phyloP scores from a whole-genome alignment of 2,888 invertebrate species.

The Andrena bicolor region DNA sequence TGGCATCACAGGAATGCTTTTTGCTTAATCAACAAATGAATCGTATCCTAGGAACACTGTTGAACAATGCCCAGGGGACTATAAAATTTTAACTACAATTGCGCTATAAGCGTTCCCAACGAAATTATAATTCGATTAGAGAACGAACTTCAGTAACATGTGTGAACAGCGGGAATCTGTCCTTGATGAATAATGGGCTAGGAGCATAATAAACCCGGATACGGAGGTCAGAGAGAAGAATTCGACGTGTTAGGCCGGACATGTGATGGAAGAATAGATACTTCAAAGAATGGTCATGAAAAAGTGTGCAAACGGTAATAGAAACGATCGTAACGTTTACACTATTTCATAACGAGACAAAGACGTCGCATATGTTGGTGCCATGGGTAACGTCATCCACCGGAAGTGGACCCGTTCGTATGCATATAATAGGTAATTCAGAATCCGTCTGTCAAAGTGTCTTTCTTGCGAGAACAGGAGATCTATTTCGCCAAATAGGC shows the following conservation, averaged over 20 bases:
- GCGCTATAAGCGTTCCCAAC: neutral
- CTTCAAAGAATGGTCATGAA: neutral
- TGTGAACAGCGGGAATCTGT: neutral
- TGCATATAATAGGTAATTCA: neutral
- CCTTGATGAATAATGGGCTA: conserved; percentile 17
- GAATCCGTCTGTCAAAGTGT: neutral
- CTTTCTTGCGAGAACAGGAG: neutral
- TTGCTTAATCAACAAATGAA: too few species aligned
- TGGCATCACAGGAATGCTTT: too few species aligned
- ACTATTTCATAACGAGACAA: conserved; percentile 1
- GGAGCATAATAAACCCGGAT: conserved; percentile 18
- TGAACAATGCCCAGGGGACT: too few species aligned
- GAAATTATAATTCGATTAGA: neutral
- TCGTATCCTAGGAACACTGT: too few species aligned
- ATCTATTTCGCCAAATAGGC: too few species aligned
- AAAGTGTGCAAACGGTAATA: conserved; percentile 26
- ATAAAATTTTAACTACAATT: too few species aligned
- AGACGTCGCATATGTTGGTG: neutral
- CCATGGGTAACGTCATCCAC: neutral
- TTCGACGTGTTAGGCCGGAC: conserved; percentile 1
- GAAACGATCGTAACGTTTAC: conserved; percentile 16
- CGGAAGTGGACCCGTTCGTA: conserved; percentile 17
- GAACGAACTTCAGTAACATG: too few species aligned
- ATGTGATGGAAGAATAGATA: conserved; percentile 15
- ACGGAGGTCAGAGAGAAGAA: neutral